Conservation (phyloP, 2,797 vertebrate species). For the Enteromius anoplus region DNA sequence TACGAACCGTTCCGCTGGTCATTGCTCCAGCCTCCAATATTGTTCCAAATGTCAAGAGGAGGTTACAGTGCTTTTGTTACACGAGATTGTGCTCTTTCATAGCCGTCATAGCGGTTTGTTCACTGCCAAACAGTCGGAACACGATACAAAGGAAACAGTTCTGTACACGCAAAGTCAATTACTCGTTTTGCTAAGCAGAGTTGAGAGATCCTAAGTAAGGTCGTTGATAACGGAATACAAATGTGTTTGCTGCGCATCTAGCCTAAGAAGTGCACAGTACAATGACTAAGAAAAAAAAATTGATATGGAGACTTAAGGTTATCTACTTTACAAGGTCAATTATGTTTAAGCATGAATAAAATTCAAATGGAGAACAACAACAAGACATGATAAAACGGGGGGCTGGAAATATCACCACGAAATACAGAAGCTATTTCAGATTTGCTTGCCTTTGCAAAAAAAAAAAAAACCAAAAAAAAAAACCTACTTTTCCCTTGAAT, state of each 20-base stretch:
- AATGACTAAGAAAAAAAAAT: background rate
- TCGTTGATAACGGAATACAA: background rate
- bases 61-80: conserved; percentile 36
- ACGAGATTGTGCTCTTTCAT: background rate
- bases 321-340: conserved; percentile 38
- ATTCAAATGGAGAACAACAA: background rate
- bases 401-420: conserved; percentile 9
- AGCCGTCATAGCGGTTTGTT: background rate
- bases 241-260: background rate
- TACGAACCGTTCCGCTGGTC: conserved; percentile 36
- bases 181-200: background rate
- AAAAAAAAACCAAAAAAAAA: conserved; percentile 32
- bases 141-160: background rate
- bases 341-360: conserved; percentile 6
- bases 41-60: conserved; percentile 48
- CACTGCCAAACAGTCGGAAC: conserved; percentile 1
- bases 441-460: conserved; percentile 29
- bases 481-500: conserved; percentile 25
- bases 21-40: conserved; percentile 29
- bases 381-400: background rate
- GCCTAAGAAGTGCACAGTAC: background rate
- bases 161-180: background rate
- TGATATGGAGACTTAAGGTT: background rate
- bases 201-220: background rate
- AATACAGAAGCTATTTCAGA: conserved; percentile 10